phyloP scores from a whole-genome alignment of 2,888 invertebrate genomes.

The Drosophila demipolita region DNA sequence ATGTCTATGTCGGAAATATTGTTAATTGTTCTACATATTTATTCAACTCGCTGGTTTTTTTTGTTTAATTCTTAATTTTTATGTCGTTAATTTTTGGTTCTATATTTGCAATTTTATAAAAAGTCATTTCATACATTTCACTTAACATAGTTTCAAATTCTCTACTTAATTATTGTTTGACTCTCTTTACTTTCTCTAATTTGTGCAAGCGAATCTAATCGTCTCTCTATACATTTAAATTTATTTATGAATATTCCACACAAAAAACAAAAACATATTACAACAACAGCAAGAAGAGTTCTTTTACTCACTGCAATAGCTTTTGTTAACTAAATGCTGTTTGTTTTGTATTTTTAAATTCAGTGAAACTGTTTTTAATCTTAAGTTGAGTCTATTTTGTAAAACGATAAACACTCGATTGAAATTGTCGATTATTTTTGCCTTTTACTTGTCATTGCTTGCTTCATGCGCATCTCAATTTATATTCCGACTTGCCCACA shows the following conservation, averaged over 20 bases:
- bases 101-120: constrained; percentile 48
- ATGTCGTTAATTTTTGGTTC: constrained; percentile 70
- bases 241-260: constrained; percentile 44
- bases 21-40: constrained; percentile 68
- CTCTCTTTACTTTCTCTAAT: constrained; percentile 68
- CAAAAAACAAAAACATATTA: constrained; percentile 24
- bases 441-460: constrained; percentile 62
- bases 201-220: constrained; percentile 73
- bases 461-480: constrained; percentile 53
- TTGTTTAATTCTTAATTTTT: constrained; percentile 32
- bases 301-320: constrained; percentile 82
- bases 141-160: constrained; percentile 46
- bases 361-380: constrained; percentile 53
- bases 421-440: constrained; percentile 25
- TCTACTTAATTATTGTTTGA: constrained; percentile 56
- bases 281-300: constrained; percentile 78
- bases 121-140: constrained; percentile 65
- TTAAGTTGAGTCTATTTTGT: constrained; percentile 56
- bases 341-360: constrained; percentile 16
- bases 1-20: constrained; percentile 59
- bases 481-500: constrained; percentile 67
- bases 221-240: constrained; percentile 37
- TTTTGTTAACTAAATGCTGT: constrained; percentile 41
- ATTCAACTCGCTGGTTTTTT: constrained; percentile 54
- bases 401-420: constrained; percentile 27